phyloP scores from a whole-genome alignment of 1,140 invertebrate genomes.

The Idris sp. region DNA sequence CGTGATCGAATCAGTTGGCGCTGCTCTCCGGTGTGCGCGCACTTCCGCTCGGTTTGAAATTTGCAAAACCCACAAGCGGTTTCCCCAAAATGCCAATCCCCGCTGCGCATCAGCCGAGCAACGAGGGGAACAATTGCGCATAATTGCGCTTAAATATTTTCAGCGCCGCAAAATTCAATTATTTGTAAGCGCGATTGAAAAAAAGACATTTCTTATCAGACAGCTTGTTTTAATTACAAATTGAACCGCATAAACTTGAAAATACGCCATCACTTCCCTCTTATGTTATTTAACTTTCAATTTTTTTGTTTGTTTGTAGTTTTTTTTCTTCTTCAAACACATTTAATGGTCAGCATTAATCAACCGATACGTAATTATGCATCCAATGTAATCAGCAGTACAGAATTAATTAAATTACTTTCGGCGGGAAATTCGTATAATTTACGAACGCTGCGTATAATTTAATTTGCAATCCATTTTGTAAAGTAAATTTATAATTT shows the following conservation, averaged over 20 bases:
- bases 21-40: slow-evolving; percentile 61
- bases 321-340: slow-evolving; percentile 9
- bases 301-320: slow-evolving; percentile 1
- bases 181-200: slow-evolving; percentile 29
- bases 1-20: slow-evolving; percentile 77
- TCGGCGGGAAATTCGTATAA: slow-evolving; percentile 61
- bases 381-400: slow-evolving; percentile 56
- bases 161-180: slow-evolving; percentile 33
- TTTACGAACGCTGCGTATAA: slow-evolving; percentile 56
- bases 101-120: slow-evolving; percentile 15
- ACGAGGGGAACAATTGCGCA: slow-evolving; percentile 54
- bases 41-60: slow-evolving; percentile 62
- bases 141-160: slow-evolving; percentile 54
- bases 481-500: slow-evolving; percentile 62
- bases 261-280: neutral
- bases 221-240: slow-evolving; percentile 21
- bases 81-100: slow-evolving; percentile 47
- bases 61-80: slow-evolving; percentile 63
- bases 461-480: slow-evolving; percentile 54
- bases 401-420: slow-evolving; percentile 63
- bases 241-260: slow-evolving; percentile 18
- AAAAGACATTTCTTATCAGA: slow-evolving; percentile 46
- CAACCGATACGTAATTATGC: slow-evolving; percentile 58
- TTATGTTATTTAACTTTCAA: too few relatives aligned
- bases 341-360: slow-evolving; percentile 53